Percentiles rank a stretch among this genome's conserved stretches.
Evolutionary conservation across 2,797 vertebrate genomes (phyloP).

Genomic region (Cichlasoma orientale): DNA sequence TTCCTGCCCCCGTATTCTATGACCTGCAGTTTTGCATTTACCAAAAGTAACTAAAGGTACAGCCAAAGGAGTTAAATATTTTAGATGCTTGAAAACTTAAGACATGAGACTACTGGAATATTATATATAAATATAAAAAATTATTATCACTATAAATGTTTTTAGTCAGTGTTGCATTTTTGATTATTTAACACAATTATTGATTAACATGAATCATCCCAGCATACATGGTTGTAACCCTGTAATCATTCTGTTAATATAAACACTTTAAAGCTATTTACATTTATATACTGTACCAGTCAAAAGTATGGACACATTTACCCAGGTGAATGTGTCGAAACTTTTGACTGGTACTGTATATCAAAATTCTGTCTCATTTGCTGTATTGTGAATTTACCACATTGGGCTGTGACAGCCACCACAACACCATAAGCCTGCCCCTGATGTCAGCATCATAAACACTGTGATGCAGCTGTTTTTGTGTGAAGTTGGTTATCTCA

Average conservation of each 20-base stretch:
- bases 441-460: background rate
- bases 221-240: background rate
- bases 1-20: background rate
- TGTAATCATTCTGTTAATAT: fast-evolving
- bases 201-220: background rate
- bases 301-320: too few relatives aligned
- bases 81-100: background rate
- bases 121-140: too few relatives aligned
- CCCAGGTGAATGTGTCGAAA: too few relatives aligned
- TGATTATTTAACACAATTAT: background rate
- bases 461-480: background rate
- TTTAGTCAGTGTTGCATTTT: background rate
- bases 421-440: background rate
- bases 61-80: background rate
- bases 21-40: background rate
- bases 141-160: background rate
- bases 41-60: background rate
- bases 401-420: background rate
- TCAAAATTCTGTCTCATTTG: background rate
- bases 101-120: background rate
- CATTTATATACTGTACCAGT: too few relatives aligned
- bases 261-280: background rate
- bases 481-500: background rate
- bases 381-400: background rate
- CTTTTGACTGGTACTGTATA: too few relatives aligned